Evolutionary conservation across 2,888 invertebrate genomes (phyloP).

Genomic region (Uropetala carovei): DNA sequence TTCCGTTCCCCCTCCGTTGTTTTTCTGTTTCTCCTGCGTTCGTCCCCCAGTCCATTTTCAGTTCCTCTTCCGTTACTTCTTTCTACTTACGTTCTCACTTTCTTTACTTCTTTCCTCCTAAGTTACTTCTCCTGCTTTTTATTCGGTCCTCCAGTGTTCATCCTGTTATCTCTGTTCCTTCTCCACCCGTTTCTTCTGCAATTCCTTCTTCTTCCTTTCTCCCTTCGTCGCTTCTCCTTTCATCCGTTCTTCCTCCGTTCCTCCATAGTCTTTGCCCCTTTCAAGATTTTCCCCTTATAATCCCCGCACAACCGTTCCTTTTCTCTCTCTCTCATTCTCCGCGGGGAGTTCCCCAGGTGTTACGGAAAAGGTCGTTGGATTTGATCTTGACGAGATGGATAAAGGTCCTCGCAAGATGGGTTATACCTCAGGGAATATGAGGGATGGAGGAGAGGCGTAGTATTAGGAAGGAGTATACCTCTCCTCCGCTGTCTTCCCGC

Average conservation of each 20-base stretch:
- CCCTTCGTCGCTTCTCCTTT: too few species aligned
- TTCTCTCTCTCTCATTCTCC: neutral
- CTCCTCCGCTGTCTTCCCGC: neutral
- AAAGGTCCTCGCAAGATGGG: conserved; percentile 21
- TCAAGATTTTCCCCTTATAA: too few species aligned
- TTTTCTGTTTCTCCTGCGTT: too few species aligned
- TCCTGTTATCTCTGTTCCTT: neutral
- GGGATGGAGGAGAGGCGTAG: neutral
- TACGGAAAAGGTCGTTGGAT: neutral
- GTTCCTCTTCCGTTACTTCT: neutral
- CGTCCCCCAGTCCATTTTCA: neutral
- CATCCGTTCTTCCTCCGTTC: too few species aligned
- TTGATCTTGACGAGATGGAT: conserved; percentile 33
- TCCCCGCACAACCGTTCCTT: neutral
- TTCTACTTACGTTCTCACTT: neutral
- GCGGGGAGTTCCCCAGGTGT: neutral
- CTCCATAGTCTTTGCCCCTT: too few species aligned
- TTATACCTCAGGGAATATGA: conserved; percentile 23
- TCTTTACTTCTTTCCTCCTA: neutral
- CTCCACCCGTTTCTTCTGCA: neutral
- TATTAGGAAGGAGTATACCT: neutral
- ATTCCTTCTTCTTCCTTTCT: too few species aligned
- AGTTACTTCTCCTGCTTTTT: neutral
- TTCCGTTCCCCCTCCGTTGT: neutral
- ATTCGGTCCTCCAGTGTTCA: neutral